Percentiles rank a stretch among this genome's conserved stretches.
Evolutionary conservation across 1,140 invertebrate species (phyloP).

Genomic region (Nasonia longicornis): DNA sequence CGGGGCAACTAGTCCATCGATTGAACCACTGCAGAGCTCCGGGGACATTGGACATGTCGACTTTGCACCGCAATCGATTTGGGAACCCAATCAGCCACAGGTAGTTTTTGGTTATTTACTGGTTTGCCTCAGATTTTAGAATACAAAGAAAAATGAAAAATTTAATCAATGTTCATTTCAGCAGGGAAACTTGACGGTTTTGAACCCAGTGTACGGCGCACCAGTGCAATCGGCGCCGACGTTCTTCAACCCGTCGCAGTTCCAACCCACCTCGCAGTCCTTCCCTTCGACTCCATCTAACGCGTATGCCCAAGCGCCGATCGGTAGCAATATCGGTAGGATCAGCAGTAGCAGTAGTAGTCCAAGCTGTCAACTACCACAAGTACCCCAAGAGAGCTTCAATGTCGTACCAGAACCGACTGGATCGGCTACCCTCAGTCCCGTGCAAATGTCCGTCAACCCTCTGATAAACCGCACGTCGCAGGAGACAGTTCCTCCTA

Average conservation of each 20-base stretch:
- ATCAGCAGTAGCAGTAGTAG: neutral
- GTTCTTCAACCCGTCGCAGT: constrained; percentile 58
- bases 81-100: constrained; percentile 10
- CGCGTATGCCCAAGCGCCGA: neutral
- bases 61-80: constrained; percentile 22
- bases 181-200: neutral
- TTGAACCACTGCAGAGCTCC: neutral
- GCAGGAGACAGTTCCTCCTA: constrained; percentile 57
- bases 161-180: neutral
- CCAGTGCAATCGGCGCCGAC: constrained; percentile 21
- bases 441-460: constrained; percentile 62
- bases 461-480: constrained; percentile 50
- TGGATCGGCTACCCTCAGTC: constrained; percentile 62
- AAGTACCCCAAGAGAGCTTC: constrained; percentile 38
- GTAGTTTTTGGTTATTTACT: neutral
- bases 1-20: neutral
- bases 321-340: neutral
- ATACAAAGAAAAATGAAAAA: neutral
- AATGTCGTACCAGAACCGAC: constrained; percentile 60
- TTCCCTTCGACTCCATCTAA: constrained; percentile 14
- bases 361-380: neutral
- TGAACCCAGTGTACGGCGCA: constrained; percentile 40
- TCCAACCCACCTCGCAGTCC: constrained; percentile 30
- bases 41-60: neutral
- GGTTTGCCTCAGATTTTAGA: no score